These are phyloP conservation scores for Lycaon pictus DNA, from an alignment of 2,113 vertebrate species.

Conservation along the genomic window DNA sequence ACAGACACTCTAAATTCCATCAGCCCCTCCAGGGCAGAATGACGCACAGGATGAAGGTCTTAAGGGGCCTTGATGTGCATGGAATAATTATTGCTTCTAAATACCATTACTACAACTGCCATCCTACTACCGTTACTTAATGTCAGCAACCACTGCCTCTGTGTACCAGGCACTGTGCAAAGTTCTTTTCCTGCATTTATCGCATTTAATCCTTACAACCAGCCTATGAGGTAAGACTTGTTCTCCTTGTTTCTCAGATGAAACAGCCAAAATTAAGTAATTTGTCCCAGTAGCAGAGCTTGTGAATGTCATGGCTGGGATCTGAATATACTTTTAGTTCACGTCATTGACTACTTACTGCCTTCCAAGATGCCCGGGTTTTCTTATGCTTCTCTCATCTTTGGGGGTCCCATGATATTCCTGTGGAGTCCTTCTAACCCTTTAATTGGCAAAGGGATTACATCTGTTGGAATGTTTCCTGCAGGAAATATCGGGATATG, in stretches of 20 bases:
- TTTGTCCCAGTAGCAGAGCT: neutral
- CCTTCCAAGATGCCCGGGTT: neutral
- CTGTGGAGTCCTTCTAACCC: neutral
- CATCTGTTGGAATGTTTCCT: neutral
- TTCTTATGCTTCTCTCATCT: neutral
- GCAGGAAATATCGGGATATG: neutral
- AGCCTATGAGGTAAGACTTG: neutral
- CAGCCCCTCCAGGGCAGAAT: neutral
- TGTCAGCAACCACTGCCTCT: neutral
- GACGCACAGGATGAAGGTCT: neutral
- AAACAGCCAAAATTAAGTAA: constrained; percentile 1
- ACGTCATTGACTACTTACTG: neutral
- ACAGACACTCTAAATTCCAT: neutral
- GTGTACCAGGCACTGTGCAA: neutral
- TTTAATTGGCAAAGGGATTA: neutral
- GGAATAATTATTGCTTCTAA: neutral
- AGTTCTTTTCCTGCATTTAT: neutral
- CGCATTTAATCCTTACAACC: neutral
- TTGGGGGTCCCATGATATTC: neutral
- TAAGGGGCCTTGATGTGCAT: neutral
- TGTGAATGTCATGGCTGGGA: neutral
- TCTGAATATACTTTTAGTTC: neutral
- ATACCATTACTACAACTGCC: no score
- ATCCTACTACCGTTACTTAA: neutral
- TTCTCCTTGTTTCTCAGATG: neutral